These are phyloP conservation scores for Reticulitermes speratus DNA, from an alignment of 1,140 invertebrate genomes.

Conservation along the genomic window DNA sequence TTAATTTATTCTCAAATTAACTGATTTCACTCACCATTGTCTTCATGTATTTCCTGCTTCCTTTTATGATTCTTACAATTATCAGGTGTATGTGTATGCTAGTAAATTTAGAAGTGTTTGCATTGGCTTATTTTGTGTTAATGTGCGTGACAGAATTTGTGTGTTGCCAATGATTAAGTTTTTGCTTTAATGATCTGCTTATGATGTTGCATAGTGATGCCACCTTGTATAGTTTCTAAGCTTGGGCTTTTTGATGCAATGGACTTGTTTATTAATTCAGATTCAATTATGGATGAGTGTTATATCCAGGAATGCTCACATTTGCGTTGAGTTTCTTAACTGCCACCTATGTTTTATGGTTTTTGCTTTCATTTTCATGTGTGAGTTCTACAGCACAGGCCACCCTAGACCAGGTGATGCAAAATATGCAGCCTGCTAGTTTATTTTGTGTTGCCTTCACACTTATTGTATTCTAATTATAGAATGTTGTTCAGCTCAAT, in stretches of 20 bases:
- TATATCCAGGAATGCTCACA: background rate
- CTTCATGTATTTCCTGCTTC: background rate
- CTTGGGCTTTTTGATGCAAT: background rate
- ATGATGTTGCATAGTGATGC: background rate
- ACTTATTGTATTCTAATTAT: too few relatives aligned
- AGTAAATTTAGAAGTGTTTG: background rate
- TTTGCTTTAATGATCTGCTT: background rate
- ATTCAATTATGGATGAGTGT: background rate
- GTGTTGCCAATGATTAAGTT: background rate
- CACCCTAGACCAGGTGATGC: too few relatives aligned
- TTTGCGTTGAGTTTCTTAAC: background rate
- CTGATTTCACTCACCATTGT: background rate
- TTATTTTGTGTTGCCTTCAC: too few relatives aligned
- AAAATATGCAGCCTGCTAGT: too few relatives aligned
- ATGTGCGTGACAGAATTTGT: background rate
- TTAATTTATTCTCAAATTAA: background rate
- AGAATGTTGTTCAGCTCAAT: too few relatives aligned
- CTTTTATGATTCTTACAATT: background rate
- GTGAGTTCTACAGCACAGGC: too few relatives aligned
- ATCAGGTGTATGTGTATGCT: background rate
- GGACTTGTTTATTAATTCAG: background rate
- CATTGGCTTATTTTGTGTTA: background rate
- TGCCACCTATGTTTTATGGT: too few relatives aligned
- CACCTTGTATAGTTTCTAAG: background rate
- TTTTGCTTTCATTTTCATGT: too few relatives aligned